Evolutionary conservation across 1,140 invertebrate genomes (phyloP).

Genomic region (Sminthurides bifidus): DNA sequence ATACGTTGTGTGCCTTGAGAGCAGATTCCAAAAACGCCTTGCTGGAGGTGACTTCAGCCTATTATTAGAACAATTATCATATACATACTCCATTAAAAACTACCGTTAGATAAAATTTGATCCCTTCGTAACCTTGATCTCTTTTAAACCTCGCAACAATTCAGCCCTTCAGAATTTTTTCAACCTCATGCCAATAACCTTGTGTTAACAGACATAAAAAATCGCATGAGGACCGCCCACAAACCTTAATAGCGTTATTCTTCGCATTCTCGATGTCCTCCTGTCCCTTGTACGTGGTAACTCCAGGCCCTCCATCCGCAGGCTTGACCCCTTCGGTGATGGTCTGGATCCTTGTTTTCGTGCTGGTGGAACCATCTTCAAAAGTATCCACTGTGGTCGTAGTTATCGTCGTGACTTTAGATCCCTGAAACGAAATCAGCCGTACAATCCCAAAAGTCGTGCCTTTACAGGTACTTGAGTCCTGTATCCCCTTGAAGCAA

Average conservation of each 20-base stretch:
- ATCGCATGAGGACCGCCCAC: too few relatives aligned
- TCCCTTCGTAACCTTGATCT: background rate
- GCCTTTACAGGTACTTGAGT: background rate
- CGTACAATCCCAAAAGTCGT: background rate
- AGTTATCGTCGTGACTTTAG: conserved; percentile 23
- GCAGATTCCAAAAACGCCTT: conserved; percentile 48
- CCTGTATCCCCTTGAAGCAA: background rate
- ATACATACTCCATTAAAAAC: background rate
- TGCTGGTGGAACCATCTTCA: conserved; percentile 19
- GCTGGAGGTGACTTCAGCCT: conserved; percentile 31
- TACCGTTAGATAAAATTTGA: background rate
- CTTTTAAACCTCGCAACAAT: background rate
- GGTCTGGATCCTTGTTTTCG: conserved; percentile 20
- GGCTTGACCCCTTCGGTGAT: conserved; percentile 23
- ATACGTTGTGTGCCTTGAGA: conserved; percentile 63
- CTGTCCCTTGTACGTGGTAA: background rate
- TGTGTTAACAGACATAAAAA: background rate
- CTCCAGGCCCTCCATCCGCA: background rate
- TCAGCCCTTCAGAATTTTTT: background rate
- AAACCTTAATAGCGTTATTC: conserved; percentile 9
- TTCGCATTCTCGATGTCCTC: conserved; percentile 9
- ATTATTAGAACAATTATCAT: background rate
- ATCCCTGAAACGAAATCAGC: conserved; percentile 12
- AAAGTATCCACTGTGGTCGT: conserved; percentile 27
- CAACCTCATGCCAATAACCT: too few relatives aligned